These are phyloP conservation scores for Araneus ventricosus DNA, from an alignment of 1,140 invertebrate genomes.

Conservation along the genomic window DNA sequence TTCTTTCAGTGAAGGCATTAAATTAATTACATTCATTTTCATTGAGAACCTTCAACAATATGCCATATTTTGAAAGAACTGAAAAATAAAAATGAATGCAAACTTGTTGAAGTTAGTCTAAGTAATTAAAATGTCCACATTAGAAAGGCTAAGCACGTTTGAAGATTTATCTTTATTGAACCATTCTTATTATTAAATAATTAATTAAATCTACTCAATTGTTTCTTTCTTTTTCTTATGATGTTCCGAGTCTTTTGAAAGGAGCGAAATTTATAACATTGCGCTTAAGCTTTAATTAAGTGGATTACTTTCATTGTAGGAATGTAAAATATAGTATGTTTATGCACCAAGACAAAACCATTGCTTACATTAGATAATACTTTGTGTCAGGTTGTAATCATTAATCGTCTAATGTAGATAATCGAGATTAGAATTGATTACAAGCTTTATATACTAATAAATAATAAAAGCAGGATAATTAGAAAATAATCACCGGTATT, in stretches of 20 bases:
- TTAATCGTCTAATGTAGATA: too few relatives aligned
- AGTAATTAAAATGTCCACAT: slow-evolving; percentile 13
- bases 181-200: not conserved
- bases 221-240: not conserved
- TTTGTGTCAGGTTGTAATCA: too few relatives aligned
- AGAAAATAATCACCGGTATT: too few relatives aligned
- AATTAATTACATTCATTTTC: not conserved
- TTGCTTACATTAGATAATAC: too few relatives aligned
- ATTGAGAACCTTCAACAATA: not conserved
- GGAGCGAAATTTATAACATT: not conserved
- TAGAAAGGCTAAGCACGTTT: not conserved
- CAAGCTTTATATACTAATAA: too few relatives aligned
- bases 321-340: too few relatives aligned
- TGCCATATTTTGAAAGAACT: not conserved
- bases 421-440: too few relatives aligned
- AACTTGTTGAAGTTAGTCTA: not conserved
- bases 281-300: too few relatives aligned
- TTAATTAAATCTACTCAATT: not conserved
- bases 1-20: not conserved
- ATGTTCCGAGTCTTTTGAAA: not conserved
- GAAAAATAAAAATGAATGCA: not conserved
- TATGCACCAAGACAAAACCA: too few relatives aligned
- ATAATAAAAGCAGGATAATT: too few relatives aligned
- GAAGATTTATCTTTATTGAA: not conserved
- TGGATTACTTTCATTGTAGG: too few relatives aligned